A percentile compares a stretch with the other conserved stretches of the same genome.
phyloP scores from a whole-genome alignment of 2,113 vertebrate species.

The Brachionichthys hirsutus region DNA sequence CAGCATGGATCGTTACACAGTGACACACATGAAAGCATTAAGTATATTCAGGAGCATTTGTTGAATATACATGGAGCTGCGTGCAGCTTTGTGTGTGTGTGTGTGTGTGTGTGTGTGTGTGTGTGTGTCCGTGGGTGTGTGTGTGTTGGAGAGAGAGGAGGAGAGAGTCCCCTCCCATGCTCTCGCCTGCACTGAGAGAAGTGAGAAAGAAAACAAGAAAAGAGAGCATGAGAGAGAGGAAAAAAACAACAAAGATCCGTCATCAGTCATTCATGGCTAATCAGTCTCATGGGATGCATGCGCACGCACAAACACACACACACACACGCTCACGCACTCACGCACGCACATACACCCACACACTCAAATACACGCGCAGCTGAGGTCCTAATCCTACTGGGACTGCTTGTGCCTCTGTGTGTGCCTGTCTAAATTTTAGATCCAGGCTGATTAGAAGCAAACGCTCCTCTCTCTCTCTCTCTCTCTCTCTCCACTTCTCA shows the following conservation, averaged over 20 bases:
- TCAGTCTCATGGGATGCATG: conserved; percentile 72
- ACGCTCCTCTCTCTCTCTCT: conserved; percentile 17
- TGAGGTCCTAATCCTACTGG: conserved; percentile 73
- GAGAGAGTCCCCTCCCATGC: conserved; percentile 44
- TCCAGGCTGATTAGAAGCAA: conserved; percentile 70
- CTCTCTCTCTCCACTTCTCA: conserved; percentile 9
- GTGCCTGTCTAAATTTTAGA: conserved; percentile 74
- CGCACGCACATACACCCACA: conserved; percentile 40
- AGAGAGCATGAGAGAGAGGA: conserved; percentile 39
- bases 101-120: conserved; percentile 24
- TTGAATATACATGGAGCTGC: conserved; percentile 76
- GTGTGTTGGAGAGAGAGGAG: conserved; percentile 17
- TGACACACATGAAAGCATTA: conserved; percentile 78
- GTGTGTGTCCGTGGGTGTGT: not conserved
- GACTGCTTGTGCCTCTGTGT: conserved; percentile 68
- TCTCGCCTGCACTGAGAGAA: conserved; percentile 54
- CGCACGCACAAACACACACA: conserved; percentile 27
- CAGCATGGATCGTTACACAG: conserved; percentile 78
- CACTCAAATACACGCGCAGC: conserved; percentile 39
- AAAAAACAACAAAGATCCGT: conserved; percentile 73
- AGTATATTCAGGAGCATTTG: conserved; percentile 74
- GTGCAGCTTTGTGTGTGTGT: conserved; percentile 43
- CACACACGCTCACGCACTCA: conserved; percentile 39
- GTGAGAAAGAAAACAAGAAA: conserved; percentile 65
- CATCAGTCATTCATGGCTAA: conserved; percentile 80